phyloP scores from a whole-genome alignment of 1,140 invertebrate species.

The Portunus trituberculatus region DNA sequence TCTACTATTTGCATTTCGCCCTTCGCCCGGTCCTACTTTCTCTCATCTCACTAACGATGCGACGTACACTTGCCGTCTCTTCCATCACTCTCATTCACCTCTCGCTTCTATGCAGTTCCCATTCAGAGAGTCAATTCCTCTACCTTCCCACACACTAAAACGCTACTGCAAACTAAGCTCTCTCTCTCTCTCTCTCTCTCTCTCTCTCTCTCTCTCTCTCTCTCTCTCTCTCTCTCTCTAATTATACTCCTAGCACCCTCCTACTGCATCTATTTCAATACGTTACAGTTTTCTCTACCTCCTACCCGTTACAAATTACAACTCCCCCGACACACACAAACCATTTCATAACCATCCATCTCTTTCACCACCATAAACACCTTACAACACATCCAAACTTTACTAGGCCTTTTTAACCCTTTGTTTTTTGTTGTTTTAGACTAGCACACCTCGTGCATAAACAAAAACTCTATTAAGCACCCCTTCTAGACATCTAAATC shows the following conservation, averaged over 20 bases:
- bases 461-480: slow-evolving; percentile 26
- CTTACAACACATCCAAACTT: too few species aligned
- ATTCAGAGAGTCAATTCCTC: neutral
- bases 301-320: too few species aligned
- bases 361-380: too few species aligned
- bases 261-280: neutral
- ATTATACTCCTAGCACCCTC: slow-evolving; percentile 5
- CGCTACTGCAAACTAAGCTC: neutral
- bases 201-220: neutral
- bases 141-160: neutral
- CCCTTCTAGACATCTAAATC: neutral
- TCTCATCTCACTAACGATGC: neutral
- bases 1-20: neutral
- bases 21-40: neutral
- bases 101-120: neutral
- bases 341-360: too few species aligned
- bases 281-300: neutral
- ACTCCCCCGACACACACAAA: too few species aligned
- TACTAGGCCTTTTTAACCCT: too few species aligned
- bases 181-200: slow-evolving; percentile 42
- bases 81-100: neutral
- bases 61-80: neutral
- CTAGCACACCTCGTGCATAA: neutral
- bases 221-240: slow-evolving; percentile 43
- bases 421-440: too few species aligned